These are phyloP conservation scores for Tonatia bakeri DNA, from an alignment of 2,113 vertebrate genomes.

Conservation along the genomic window DNA sequence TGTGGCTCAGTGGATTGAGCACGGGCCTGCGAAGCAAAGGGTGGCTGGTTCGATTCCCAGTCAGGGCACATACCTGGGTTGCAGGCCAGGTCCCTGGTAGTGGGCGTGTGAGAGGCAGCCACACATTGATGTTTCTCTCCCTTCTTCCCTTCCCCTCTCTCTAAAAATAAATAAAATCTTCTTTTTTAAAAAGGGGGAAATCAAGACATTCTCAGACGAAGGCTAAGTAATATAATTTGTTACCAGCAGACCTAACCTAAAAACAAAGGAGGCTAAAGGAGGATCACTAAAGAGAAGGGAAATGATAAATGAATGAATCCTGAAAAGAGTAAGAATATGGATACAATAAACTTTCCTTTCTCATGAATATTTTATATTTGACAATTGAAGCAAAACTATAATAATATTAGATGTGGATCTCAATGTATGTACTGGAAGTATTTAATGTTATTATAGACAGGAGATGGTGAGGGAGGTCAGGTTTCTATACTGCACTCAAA, in stretches of 20 bases:
- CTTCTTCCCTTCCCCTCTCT: too few species aligned
- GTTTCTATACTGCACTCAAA: background rate
- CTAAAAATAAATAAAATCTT: too few species aligned
- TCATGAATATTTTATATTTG: background rate
- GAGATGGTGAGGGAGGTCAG: background rate
- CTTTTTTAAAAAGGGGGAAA: background rate
- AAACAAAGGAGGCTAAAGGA: background rate
- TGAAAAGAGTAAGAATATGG: background rate
- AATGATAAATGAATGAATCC: background rate
- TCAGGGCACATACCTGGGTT: too few species aligned
- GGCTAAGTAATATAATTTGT: background rate
- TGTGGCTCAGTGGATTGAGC: too few species aligned
- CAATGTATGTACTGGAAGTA: background rate
- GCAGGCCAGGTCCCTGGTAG: too few species aligned
- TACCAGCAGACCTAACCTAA: background rate
- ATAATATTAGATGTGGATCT: background rate
- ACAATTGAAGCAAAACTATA: background rate
- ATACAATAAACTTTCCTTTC: background rate
- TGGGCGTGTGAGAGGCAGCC: too few species aligned
- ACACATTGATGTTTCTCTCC: too few species aligned
- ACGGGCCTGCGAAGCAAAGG: too few species aligned
- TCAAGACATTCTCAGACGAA: background rate
- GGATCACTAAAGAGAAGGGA: background rate
- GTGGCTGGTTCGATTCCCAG: too few species aligned
- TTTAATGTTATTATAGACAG: background rate